These are phyloP conservation scores for Mizuhopecten yessoensis DNA, from an alignment of 1,140 invertebrate genomes.

Conservation along the genomic window DNA sequence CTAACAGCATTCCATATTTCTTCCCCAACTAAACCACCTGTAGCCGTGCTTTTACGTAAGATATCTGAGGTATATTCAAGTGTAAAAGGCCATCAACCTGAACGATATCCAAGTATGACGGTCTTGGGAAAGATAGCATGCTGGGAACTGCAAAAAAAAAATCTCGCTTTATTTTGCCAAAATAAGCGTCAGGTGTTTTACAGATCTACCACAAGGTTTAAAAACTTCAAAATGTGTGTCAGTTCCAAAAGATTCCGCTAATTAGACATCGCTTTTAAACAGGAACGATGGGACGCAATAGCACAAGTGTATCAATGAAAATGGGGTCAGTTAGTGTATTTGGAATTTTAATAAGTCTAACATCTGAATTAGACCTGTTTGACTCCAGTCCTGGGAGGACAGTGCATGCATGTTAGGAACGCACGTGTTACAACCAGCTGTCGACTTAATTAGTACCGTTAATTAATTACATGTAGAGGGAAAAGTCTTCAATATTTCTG, in stretches of 20 bases:
- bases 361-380: too few relatives aligned
- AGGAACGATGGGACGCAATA: too few relatives aligned
- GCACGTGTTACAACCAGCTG: not conserved
- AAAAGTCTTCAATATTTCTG: not conserved
- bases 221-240: too few relatives aligned
- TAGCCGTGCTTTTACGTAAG: not conserved
- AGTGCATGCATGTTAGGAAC: too few relatives aligned
- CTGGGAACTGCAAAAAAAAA: not conserved
- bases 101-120: not conserved
- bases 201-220: too few relatives aligned
- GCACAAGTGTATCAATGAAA: too few relatives aligned
- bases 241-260: too few relatives aligned
- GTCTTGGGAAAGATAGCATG: not conserved
- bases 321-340: too few relatives aligned
- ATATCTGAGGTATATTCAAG: not conserved
- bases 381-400: too few relatives aligned
- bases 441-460: not conserved
- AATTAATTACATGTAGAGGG: not conserved
- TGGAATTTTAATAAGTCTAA: too few relatives aligned
- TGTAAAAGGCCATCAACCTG: not conserved
- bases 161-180: not conserved
- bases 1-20: not conserved
- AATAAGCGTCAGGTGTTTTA: too few relatives aligned
- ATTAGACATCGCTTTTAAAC: too few relatives aligned
- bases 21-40: not conserved